A percentile compares a stretch with the other conserved stretches of the same genome.
Evolutionary conservation across 2,888 invertebrate genomes (phyloP).

Genomic region (Cataglyphis livida): DNA sequence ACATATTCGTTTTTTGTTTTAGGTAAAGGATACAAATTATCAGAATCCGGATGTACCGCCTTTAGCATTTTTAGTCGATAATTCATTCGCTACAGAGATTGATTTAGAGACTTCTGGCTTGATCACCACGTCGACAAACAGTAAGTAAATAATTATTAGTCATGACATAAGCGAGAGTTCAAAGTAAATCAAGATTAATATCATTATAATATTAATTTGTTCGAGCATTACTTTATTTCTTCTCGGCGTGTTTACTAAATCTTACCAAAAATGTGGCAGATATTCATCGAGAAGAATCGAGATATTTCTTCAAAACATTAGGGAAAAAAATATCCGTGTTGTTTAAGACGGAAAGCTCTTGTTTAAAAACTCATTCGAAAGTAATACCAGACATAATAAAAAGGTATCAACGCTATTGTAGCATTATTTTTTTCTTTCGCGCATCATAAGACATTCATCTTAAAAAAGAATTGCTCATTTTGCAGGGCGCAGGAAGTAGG

Average conservation of each 20-base stretch:
- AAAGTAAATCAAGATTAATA: constrained; percentile 5
- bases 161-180: background rate
- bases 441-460: background rate
- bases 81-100: constrained; percentile 88
- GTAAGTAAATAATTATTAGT: constrained; percentile 84
- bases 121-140: constrained; percentile 89
- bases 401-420: constrained; percentile 83
- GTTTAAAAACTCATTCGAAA: constrained; percentile 88
- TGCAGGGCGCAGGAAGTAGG: constrained; percentile 85
- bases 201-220: background rate
- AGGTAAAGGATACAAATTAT: constrained; percentile 81
- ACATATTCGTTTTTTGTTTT: constrained; percentile 40
- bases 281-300: constrained; percentile 88
- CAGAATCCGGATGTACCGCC: constrained; percentile 85
- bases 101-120: constrained; percentile 90
- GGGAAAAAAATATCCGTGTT: constrained; percentile 90
- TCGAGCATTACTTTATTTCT: background rate
- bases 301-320: constrained; percentile 90
- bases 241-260: constrained; percentile 49
- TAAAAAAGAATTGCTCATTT: constrained; percentile 25
- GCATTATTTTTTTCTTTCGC: background rate
- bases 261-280: constrained; percentile 76
- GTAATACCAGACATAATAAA: constrained; percentile 90
- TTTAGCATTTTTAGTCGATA: constrained; percentile 86
- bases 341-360: constrained; percentile 87